Percentiles rank a stretch among this genome's conserved stretches.
phyloP scores from a whole-genome alignment of 2,888 invertebrate species.

The Acleris laterana region DNA sequence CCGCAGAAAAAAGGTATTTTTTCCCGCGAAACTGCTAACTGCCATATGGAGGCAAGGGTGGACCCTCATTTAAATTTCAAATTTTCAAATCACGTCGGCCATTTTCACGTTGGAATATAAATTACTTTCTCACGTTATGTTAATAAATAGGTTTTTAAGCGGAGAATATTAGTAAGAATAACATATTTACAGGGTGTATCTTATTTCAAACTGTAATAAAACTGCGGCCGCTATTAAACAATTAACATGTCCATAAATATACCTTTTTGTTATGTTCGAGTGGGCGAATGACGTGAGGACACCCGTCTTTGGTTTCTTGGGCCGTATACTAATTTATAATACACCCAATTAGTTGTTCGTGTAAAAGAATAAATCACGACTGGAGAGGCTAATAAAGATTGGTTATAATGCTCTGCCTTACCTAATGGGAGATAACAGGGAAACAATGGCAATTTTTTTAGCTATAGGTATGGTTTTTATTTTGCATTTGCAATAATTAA shows the following conservation, averaged over 20 bases:
- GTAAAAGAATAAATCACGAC: slow-evolving; percentile 60
- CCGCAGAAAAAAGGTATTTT: slow-evolving; percentile 1
- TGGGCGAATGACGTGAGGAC: slow-evolving; percentile 41
- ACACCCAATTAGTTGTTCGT: slow-evolving; percentile 57
- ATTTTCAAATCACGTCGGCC: slow-evolving; percentile 27
- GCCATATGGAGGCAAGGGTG: slow-evolving; percentile 24
- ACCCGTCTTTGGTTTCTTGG: slow-evolving; percentile 51
- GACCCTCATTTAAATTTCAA: slow-evolving; percentile 33
- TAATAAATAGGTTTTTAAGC: slow-evolving; percentile 35
- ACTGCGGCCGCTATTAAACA: slow-evolving; percentile 34
- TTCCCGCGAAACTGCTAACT: slow-evolving; percentile 10
- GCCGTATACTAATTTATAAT: slow-evolving; percentile 63
- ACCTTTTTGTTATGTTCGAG: slow-evolving; percentile 45
- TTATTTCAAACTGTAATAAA: slow-evolving; percentile 33
- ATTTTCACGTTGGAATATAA: slow-evolving; percentile 33
- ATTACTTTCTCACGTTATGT: slow-evolving; percentile 32
- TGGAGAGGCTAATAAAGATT: slow-evolving; percentile 58
- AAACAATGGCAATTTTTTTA: too few relatives aligned
- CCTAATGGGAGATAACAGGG: too few relatives aligned
- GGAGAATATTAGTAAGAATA: slow-evolving; percentile 32
- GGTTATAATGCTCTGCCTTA: slow-evolving; percentile 26
- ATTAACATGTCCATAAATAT: slow-evolving; percentile 57
- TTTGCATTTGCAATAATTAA: too few relatives aligned
- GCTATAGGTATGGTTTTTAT: too few relatives aligned
- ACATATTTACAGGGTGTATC: slow-evolving; percentile 26